Evolutionary conservation across 2,113 vertebrate genomes (phyloP), one percentile per base, ranked within the genome.

Genomic region (Hydrochoerus hydrochaeris): DNA sequence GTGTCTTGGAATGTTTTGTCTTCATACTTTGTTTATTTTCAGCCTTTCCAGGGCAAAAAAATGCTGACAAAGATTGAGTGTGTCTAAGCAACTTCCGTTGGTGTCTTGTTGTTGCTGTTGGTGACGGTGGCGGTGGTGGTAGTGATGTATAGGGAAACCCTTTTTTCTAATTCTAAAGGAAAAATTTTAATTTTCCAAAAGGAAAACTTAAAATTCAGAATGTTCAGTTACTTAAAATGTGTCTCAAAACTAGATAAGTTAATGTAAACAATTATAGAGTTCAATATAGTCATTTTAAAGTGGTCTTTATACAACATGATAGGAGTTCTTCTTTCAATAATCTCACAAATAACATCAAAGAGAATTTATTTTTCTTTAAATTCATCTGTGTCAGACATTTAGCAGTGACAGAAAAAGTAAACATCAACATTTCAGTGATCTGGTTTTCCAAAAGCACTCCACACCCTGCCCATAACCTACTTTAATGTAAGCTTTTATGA

Each of bases 171-270:
- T n/a, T n/a, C n/a, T n/a, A n/a, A n/a, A n/a, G n/a, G n/a, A n/a
- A n/a, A n/a, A n/a, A n/a, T n/a, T n/a, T n/a, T n/a, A n/a, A n/a
- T n/a, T n/a, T n/a, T n/a, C n/a, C n/a, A n/a, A n/a, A 57, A 1
- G 16, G 16, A 38, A 67, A 63, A 82, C 69, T 57, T 94, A 49
- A 83, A 69, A 80, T 65, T 58, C 38, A 24, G 8, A 92, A 32
- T 78, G 13, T 13, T 90, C 49, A 84, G 35, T 93, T 93, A 30
- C 35, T 91, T 75, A 93, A 88, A 96, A 85, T 83, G 26, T 44
- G 9, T 60, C 52, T 82, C 65, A 65, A 86, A 92, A 44, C 19
- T 63, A 93, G 5, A 77, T 77, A 10, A 57, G 32, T 86, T 94
- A 82, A 90, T 80, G 9, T 85, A 54, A 82, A 65, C 78, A 60